phyloP scores from a whole-genome alignment of 2,113 vertebrate genomes.

The Macaca mulatta region DNA sequence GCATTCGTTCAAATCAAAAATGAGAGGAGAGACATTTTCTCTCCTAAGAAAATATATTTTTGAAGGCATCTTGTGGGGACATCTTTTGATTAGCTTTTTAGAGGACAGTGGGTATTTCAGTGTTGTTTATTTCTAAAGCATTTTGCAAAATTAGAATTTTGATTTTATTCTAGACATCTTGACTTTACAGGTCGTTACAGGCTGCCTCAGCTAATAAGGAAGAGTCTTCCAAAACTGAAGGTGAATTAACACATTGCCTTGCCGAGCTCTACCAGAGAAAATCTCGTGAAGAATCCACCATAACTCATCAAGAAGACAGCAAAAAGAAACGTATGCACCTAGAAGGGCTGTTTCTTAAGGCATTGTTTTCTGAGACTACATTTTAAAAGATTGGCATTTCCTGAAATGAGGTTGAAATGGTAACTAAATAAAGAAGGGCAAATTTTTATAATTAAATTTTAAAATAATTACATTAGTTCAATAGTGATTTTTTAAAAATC shows the following conservation, averaged over 20 bases:
- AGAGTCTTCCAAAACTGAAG: slow-evolving; percentile 77
- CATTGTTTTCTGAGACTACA: not conserved
- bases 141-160: slow-evolving; percentile 16
- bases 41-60: not conserved
- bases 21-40: not conserved
- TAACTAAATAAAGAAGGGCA: not conserved
- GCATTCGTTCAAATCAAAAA: not conserved
- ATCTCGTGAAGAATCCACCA: slow-evolving; percentile 75
- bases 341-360: not conserved
- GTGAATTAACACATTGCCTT: slow-evolving; percentile 86
- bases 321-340: slow-evolving; percentile 88
- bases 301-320: slow-evolving; percentile 76
- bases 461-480: not conserved
- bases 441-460: slow-evolving; percentile 25
- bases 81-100: slow-evolving; percentile 13
- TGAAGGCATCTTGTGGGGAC: not conserved
- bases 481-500: not conserved
- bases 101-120: not conserved
- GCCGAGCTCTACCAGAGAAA: slow-evolving; percentile 91
- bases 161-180: not conserved
- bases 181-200: slow-evolving; percentile 86
- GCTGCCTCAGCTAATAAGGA: slow-evolving; percentile 82
- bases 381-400: not conserved
- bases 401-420: slow-evolving; percentile 10
- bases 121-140: not conserved